These are phyloP conservation scores for Axinella damicornis DNA, from an alignment of 37 sponge, comb jelly and placozoan species.

Conservation along the genomic window DNA sequence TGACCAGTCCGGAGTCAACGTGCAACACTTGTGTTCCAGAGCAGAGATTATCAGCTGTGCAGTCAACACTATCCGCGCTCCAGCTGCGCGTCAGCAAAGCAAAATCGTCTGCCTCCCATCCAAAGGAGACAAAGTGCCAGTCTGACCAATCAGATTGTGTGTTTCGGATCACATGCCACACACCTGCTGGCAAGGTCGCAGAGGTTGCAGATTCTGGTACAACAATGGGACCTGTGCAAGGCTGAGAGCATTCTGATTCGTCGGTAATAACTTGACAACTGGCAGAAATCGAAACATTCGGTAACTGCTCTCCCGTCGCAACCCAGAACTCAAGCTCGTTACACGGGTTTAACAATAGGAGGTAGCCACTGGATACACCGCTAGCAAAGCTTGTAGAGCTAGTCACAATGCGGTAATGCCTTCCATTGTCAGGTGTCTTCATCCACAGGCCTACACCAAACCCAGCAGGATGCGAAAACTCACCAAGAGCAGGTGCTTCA, in stretches of 20 bases:
- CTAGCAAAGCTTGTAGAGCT: background rate
- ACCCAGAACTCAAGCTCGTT: constrained; percentile 80
- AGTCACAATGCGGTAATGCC: constrained; percentile 19
- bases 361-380: constrained; percentile 45
- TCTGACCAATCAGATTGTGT: background rate
- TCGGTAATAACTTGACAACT: constrained; percentile 9
- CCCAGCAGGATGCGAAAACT: constrained; percentile 9
- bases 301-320: constrained; percentile 8
- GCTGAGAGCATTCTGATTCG: constrained; percentile 9
- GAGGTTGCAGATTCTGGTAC: background rate
- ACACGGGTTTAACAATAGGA: constrained; percentile 79
- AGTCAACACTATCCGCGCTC: background rate
- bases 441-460: constrained; percentile 81
- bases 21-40: constrained; percentile 33
- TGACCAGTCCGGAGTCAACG: background rate
- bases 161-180: constrained; percentile 50
- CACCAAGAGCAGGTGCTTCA: constrained; percentile 19
- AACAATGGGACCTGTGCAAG: constrained; percentile 24
- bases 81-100: background rate
- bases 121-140: constrained; percentile 60
- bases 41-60: background rate
- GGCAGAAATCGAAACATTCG: background rate
- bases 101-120: constrained; percentile 26
- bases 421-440: background rate
- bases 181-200: constrained; percentile 40